A percentile compares a stretch with the other conserved stretches of the same genome.
phyloP scores from a whole-genome alignment of 2,113 vertebrate species.

The Charadrius vociferus region DNA sequence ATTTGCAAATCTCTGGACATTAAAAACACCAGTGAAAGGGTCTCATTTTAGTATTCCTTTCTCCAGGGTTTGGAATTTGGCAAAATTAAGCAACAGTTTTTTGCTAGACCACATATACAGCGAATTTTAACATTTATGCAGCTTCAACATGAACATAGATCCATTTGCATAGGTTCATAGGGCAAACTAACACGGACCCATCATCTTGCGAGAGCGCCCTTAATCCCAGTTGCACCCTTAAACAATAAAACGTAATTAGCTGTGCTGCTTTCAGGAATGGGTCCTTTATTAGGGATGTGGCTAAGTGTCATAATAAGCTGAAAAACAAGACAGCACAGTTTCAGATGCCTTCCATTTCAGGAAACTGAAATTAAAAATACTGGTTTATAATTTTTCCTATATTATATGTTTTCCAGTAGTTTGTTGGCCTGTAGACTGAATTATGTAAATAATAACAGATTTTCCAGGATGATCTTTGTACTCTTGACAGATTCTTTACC shows the following conservation, averaged over 20 bases:
- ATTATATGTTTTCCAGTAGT: background rate
- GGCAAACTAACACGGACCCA: background rate
- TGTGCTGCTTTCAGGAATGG: background rate
- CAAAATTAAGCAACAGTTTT: background rate
- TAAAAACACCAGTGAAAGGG: background rate
- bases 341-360: background rate
- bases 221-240: background rate
- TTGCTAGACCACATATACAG: background rate
- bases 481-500: background rate
- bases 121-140: background rate
- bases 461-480: background rate
- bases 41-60: background rate
- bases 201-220: background rate
- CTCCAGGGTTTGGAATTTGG: background rate
- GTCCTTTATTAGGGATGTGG: background rate
- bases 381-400: background rate
- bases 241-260: conserved; percentile 24
- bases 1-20: background rate
- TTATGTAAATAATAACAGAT: background rate
- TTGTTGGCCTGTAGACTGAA: background rate
- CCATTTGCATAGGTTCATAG: background rate
- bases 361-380: background rate
- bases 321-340: background rate
- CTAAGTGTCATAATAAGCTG: background rate
- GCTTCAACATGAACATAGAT: background rate